Conservation (phyloP, 2,113 vertebrate genomes). For the Amphiprion ocellaris region DNA sequence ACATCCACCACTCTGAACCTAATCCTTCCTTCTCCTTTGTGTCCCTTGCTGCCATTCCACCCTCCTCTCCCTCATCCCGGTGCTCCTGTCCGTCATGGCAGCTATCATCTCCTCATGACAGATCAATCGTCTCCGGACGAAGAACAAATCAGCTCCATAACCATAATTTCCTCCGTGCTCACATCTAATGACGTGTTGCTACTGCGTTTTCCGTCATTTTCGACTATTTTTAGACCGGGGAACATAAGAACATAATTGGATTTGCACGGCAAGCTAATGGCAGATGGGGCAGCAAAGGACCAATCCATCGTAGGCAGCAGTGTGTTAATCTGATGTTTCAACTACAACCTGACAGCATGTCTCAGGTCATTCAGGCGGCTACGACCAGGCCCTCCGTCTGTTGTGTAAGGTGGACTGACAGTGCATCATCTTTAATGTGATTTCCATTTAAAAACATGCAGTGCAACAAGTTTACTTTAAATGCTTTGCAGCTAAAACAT, state of each 20-base stretch:
- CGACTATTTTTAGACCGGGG: constrained; percentile 82
- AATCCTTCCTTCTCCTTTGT: constrained; percentile 75
- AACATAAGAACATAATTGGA: constrained; percentile 88
- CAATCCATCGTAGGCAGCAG: constrained; percentile 62
- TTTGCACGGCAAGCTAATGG: constrained; percentile 82
- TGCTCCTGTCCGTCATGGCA: constrained; percentile 41
- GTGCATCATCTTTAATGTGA: neutral
- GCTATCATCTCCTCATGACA: constrained; percentile 40
- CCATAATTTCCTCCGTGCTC: constrained; percentile 54
- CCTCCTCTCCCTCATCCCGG: constrained; percentile 43
- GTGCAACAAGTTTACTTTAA: neutral
- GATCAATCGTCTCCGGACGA: constrained; percentile 23
- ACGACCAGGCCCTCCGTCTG: neutral
- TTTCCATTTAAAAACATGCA: neutral
- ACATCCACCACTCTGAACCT: constrained; percentile 59
- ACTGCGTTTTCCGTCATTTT: constrained; percentile 74
- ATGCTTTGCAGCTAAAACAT: too few species aligned
- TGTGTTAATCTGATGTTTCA: constrained; percentile 76
- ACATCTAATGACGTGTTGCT: constrained; percentile 47
- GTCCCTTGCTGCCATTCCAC: constrained; percentile 78
- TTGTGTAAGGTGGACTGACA: neutral
- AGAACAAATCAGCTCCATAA: constrained; percentile 63
- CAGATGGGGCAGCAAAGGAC: constrained; percentile 77
- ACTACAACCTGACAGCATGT: constrained; percentile 37
- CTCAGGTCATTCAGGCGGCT: too few species aligned